Percentiles rank a stretch among this genome's conserved stretches.
Evolutionary conservation across 2,888 invertebrate species (phyloP).

Genomic region (Drosophila atripex): DNA sequence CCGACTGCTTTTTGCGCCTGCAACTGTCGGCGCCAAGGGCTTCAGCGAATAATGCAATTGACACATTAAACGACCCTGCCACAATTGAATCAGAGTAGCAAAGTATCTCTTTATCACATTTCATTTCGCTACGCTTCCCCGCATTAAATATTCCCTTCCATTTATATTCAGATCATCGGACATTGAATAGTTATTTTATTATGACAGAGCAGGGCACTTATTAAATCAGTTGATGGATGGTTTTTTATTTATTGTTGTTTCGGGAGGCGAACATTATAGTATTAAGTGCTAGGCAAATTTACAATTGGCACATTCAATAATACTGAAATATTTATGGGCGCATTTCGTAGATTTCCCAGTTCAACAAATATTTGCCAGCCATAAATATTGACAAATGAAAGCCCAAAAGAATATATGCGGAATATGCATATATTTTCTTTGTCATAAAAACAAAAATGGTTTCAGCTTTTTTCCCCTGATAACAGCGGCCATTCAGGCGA

Average conservation of each 20-base stretch:
- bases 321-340: constrained; percentile 32
- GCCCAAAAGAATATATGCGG: constrained; percentile 21
- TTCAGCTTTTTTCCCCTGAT: constrained; percentile 19
- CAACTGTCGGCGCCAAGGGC: constrained; percentile 18
- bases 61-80: constrained; percentile 39
- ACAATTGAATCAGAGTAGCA: constrained; percentile 27
- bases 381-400: constrained; percentile 48
- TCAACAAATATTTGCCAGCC: constrained; percentile 45
- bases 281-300: constrained; percentile 35
- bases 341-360: constrained; percentile 33
- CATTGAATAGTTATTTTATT: constrained; percentile 29
- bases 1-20: constrained; percentile 21
- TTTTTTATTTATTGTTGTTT: no score
- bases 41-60: constrained; percentile 38
- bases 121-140: constrained; percentile 2
- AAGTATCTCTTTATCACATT: constrained; percentile 2
- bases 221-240: background rate
- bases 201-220: background rate
- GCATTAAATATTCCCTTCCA: constrained; percentile 25
- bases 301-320: constrained; percentile 13
- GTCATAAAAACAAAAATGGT: constrained; percentile 39
- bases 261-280: constrained; percentile 1
- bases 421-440: constrained; percentile 37
- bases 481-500: constrained; percentile 32
- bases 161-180: constrained; percentile 10